A percentile compares a stretch with the other conserved stretches of the same genome.
Conservation (phyloP, 2,113 vertebrate species). For the Drymodes brunneopygia region DNA sequence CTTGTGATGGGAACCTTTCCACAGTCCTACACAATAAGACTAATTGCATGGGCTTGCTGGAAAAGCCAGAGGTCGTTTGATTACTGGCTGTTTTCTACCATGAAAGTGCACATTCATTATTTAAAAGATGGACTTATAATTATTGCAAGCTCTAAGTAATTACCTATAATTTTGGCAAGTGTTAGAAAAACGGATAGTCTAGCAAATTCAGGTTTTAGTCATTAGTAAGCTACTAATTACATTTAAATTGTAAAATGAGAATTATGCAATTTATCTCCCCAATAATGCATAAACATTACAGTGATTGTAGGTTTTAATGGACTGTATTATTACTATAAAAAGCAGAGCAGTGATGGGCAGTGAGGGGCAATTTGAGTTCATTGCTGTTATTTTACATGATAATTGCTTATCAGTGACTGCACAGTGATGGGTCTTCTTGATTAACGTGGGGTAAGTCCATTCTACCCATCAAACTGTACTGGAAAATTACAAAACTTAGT, state of each 20-base stretch:
- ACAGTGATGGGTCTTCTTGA: neutral
- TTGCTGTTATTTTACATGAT: constrained; percentile 68
- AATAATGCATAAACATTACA: constrained; percentile 78
- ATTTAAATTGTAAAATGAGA: constrained; percentile 83
- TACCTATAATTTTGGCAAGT: constrained; percentile 78
- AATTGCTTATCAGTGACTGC: constrained; percentile 49
- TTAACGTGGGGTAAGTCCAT: neutral
- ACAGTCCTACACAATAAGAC: constrained; percentile 69
- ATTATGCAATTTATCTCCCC: constrained; percentile 77
- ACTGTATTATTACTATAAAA: constrained; percentile 69
- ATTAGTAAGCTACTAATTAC: constrained; percentile 80
- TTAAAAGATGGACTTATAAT: constrained; percentile 79
- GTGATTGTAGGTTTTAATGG: constrained; percentile 78
- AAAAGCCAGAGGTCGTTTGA: constrained; percentile 70
- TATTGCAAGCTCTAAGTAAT: constrained; percentile 76
- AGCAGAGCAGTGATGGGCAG: constrained; percentile 67
- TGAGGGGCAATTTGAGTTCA: constrained; percentile 67
- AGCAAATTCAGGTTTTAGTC: constrained; percentile 78
- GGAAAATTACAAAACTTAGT: neutral
- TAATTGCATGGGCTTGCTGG: constrained; percentile 71
- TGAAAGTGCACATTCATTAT: constrained; percentile 76
- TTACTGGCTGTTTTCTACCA: constrained; percentile 71
- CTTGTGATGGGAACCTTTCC: constrained; percentile 69
- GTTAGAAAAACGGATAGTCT: constrained; percentile 75
- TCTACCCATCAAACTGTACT: neutral